These are phyloP conservation scores for Stomatorhinus walkeri DNA, from an alignment of 2,797 vertebrate species.

Conservation along the genomic window DNA sequence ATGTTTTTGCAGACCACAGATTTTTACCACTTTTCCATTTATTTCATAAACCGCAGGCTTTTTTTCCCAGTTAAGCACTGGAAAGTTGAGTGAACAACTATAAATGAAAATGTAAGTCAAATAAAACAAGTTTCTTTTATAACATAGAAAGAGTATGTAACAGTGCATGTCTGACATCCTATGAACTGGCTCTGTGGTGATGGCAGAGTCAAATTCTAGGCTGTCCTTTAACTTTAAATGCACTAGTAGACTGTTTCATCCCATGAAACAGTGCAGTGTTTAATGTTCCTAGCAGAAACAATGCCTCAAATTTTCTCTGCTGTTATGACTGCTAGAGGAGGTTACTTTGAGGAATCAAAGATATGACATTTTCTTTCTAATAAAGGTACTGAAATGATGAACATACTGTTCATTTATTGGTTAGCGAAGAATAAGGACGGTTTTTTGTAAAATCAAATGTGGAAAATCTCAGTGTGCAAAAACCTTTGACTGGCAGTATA, in stretches of 20 bases:
- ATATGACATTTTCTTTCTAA: background rate
- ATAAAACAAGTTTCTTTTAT: background rate
- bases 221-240: background rate
- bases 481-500: background rate
- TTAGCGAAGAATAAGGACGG: background rate
- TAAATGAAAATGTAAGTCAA: background rate
- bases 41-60: background rate
- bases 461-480: background rate
- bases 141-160: background rate
- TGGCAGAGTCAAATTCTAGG: background rate
- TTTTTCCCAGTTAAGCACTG: background rate
- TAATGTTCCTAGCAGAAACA: background rate
- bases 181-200: background rate
- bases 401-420: background rate
- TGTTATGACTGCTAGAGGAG: background rate
- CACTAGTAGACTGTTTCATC: background rate
- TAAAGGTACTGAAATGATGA: background rate
- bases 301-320: background rate
- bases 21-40: background rate
- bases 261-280: background rate
- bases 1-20: background rate
- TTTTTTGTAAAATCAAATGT: background rate
- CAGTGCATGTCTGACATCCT: background rate
- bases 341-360: background rate
- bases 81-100: background rate